Base-by-base conservation (phyloP, 2,797 vertebrate species). In the Rhinella marina region DNA sequence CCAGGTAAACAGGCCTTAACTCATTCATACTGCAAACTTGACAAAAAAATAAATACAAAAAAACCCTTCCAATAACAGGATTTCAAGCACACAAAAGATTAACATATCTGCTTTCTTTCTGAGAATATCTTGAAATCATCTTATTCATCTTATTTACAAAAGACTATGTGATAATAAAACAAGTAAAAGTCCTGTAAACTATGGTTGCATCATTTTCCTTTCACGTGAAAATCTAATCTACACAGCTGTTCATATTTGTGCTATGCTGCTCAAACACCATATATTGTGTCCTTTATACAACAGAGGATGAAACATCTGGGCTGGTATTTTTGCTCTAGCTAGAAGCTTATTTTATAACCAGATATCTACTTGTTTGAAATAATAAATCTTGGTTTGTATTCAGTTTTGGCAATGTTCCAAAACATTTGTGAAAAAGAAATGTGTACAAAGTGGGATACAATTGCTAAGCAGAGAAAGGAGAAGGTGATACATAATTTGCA, bases 401-500 rank as follows among this genome's bases (percentile, higher is more conserved):
- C 5, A 48, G 70, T 83, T 87, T 89, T 90, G 89, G 87, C 68
- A 66, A 0, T 81, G 91, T 84, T 70, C 64, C 89, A 88, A 92
- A 90, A 4, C 62, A 59, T 86, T 90, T 90, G 85, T 84, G 89
- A 91, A 86, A 54, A 90, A 52, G 87, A 91, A 91, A 90, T 91
- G 57, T 50, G 92, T 90, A 91, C 61, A 72, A 23, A 56, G 76
- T 88, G 87, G 91, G 91, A 92, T 90, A 82, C 91, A 93, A 92
- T 88, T 62, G 88, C 81, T 84, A 90, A 87, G 87, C 50, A 81
- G 59, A 90, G 88, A 90, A 82, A 90, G 72, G 66, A 29, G 29
- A 90, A 86, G 88, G 19, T 91, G 68, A 89, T 19, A 86, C 88
- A 87, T 82, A 83, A 90, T 80, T 90, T 92, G 84, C 32, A 64